These are phyloP conservation scores for Dryadula phaetusa DNA, from an alignment of 2,888 invertebrate genomes.

Conservation along the genomic window DNA sequence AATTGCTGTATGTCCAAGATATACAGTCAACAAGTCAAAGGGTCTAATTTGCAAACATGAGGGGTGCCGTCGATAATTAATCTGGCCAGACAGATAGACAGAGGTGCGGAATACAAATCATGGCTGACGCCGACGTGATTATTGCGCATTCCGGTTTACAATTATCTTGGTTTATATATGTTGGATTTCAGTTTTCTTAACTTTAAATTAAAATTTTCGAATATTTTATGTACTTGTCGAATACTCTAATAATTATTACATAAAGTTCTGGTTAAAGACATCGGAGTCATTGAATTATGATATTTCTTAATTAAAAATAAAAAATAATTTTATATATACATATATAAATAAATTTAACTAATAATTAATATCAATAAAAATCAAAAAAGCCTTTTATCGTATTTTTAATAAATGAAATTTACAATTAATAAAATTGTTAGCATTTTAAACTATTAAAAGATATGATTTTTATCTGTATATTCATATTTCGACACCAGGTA, in stretches of 20 bases:
- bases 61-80: constrained; percentile 78
- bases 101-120: constrained; percentile 78
- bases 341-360: too few relatives aligned
- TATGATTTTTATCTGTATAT: neutral
- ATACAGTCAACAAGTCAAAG: constrained; percentile 64
- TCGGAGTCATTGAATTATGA: too few relatives aligned
- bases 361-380: too few relatives aligned
- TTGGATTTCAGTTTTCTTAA: neutral
- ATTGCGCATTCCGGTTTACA: constrained; percentile 42
- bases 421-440: too few relatives aligned
- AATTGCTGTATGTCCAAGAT: constrained; percentile 36
- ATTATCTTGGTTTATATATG: neutral
- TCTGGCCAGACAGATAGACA: constrained; percentile 77
- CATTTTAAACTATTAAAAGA: too few relatives aligned
- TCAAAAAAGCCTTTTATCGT: too few relatives aligned
- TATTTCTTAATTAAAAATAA: too few relatives aligned
- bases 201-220: neutral
- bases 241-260: neutral
- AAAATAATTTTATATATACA: too few relatives aligned
- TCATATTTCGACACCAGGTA: neutral
- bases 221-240: neutral
- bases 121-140: constrained; percentile 52
- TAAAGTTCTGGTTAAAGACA: too few relatives aligned
- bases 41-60: constrained; percentile 80
- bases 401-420: too few relatives aligned